Evolutionary conservation across 2,113 vertebrate genomes (phyloP).

Genomic region (Pica pica): DNA sequence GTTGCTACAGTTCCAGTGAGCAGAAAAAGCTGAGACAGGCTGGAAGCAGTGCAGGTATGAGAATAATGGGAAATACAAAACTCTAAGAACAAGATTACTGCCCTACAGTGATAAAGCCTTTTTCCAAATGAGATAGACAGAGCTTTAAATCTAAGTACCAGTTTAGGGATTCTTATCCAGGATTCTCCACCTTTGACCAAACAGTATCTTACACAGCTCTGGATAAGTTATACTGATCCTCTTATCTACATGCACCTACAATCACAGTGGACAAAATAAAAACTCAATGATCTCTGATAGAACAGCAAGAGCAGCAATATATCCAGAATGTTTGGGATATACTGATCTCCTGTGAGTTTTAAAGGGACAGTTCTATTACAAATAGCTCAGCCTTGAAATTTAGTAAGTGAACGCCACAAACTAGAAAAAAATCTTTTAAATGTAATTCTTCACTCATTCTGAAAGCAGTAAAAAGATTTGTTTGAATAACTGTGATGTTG

Average conservation of each 20-base stretch:
- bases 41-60: neutral
- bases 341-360: neutral
- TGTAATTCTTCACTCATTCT: neutral
- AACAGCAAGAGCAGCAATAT: neutral
- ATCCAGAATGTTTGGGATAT: neutral
- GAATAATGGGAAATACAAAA: neutral
- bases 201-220: neutral
- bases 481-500: neutral
- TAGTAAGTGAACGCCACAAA: neutral
- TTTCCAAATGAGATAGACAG: neutral
- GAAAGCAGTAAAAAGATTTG: neutral
- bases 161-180: neutral
- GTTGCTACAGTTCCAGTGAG: neutral
- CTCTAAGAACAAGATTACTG: neutral
- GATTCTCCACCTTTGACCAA: neutral
- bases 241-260: neutral
- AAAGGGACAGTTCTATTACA: neutral
- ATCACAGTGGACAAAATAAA: neutral
- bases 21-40: neutral
- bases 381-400: neutral
- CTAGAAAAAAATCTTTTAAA: neutral
- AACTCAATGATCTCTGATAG: neutral
- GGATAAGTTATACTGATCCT: neutral
- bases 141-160: neutral
- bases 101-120: neutral